A percentile compares a stretch with the other conserved stretches of the same genome.
These are phyloP conservation scores for Orchestia grillus DNA, from an alignment of 1,140 invertebrate species.

Conservation along the genomic window DNA sequence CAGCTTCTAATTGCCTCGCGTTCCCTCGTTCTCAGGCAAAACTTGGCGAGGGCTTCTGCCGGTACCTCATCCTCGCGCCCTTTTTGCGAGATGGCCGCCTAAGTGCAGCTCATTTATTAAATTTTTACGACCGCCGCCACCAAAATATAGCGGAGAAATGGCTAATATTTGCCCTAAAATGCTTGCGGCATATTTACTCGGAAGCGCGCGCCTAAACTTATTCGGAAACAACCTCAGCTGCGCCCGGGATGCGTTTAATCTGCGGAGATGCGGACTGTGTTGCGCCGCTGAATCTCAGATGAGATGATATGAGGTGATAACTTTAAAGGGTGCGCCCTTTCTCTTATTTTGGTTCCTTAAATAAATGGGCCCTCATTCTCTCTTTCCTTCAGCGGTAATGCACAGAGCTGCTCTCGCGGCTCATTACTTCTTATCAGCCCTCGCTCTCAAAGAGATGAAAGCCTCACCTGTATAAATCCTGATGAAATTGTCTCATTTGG, in stretches of 20 bases:
- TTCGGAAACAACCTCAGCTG: conserved; percentile 45
- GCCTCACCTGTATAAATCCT: background rate
- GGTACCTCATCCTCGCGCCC: conserved; percentile 33
- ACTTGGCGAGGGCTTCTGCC: conserved; percentile 17
- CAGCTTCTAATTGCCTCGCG: conserved; percentile 31
- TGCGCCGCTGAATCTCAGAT: conserved; percentile 9
- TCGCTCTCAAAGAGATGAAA: background rate
- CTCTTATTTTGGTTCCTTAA: conserved; percentile 5
- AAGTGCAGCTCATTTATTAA: conserved; percentile 56
- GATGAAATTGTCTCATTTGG: background rate
- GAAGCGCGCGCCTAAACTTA: conserved; percentile 12
- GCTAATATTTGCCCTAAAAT: conserved; percentile 53
- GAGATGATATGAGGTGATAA: conserved; percentile 16
- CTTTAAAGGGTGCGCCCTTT: conserved; percentile 24
- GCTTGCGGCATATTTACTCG: conserved; percentile 45
- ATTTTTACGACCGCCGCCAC: conserved; percentile 34
- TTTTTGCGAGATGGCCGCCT: conserved; percentile 47
- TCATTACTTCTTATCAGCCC: background rate
- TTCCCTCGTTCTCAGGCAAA: conserved; percentile 27
- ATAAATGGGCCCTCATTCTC: background rate
- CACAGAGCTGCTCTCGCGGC: background rate
- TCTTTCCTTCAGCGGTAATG: background rate
- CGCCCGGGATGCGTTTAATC: conserved; percentile 27
- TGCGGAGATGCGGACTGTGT: background rate
- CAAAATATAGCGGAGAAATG: conserved; percentile 52